Base-by-base conservation (phyloP, 2,888 invertebrate species). In the Fissipunctia ypsillon region DNA sequence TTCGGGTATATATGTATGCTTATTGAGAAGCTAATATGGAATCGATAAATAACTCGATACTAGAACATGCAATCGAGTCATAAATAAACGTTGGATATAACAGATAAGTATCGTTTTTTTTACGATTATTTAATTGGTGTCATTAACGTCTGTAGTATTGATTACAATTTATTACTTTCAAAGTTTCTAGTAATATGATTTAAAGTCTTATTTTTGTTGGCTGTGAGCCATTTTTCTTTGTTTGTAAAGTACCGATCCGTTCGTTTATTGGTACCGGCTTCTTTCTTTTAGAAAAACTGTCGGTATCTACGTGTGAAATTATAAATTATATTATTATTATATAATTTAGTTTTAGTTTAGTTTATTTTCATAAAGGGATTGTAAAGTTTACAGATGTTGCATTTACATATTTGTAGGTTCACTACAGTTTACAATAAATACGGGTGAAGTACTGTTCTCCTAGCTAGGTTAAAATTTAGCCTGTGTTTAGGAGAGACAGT, bases 91-190 rank as follows among this genome's bases (percentile, higher is more conserved):
- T 84, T 84, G 84, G 86, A 89, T 89, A 88, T 88, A 90, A 88
- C 86, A 78, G 89, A 90, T 89, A 88, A 88, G 78, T 85, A 91
- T 88, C 87, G 85, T 76, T 88, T 90, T 84, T 91, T 92, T 92
- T 91, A 94, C 88, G 90, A 91, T 92, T 90, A 91, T 94, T 94
- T 94, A 94, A 95, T 94, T 92, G 94, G 88, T 89, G 88, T 91
- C 92, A 93, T 93, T 94, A 94, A 90, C 81, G 91, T 91, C 90
- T 81, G 74, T 69, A 73, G 87, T 91, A 92, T 92, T 93, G 92
- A 94, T 94, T 93, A 93, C 92, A 87, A 94, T 94, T 94, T 94
- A 94, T 94, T 84, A 79, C 79, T 82, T 61, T 80, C 67, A 82
- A 81, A 57, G 69, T 77, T 89, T 87, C 73, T 80, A 59, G 67